Evolutionary conservation across 2,113 vertebrate species (phyloP).

Genomic region (Catharus minimus): DNA sequence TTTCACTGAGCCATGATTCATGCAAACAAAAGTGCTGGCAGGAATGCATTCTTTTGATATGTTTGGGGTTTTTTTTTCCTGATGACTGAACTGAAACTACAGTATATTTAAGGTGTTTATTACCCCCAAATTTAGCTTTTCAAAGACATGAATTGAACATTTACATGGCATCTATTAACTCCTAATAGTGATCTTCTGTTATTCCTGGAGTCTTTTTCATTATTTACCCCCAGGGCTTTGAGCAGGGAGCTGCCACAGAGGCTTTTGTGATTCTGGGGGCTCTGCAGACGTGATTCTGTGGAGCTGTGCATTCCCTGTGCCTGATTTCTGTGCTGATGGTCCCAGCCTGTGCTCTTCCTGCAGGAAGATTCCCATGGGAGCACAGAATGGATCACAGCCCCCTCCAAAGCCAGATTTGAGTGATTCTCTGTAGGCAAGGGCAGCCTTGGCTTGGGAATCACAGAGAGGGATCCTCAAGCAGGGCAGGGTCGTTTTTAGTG

Average conservation of each 20-base stretch:
- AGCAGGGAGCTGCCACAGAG: background rate
- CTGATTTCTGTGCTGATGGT: background rate
- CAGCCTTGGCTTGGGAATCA: background rate
- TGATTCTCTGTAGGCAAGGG: rapidly evolving
- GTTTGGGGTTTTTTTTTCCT: background rate
- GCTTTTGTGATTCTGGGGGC: background rate
- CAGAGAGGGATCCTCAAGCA: rapidly evolving
- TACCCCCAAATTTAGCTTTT: background rate
- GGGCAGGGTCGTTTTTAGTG: background rate
- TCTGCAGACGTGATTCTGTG: background rate
- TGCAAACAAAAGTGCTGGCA: constrained; percentile 68
- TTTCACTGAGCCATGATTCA: constrained; percentile 74
- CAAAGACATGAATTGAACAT: constrained; percentile 14
- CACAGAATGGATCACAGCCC: background rate
- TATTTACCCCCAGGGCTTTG: background rate
- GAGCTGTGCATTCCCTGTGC: background rate
- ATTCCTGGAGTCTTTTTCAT: background rate
- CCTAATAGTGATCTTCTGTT: background rate
- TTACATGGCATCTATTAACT: background rate
- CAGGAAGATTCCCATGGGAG: background rate
- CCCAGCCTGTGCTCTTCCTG: background rate
- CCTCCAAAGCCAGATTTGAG: too few species aligned
- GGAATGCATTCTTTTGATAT: constrained; percentile 36
- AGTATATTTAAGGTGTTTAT: constrained; percentile 57
- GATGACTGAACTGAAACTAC: constrained; percentile 44